Evolutionary conservation across 23 tunicate species (phyloP), one percentile per base, ranked within the genome.

Genomic region (Pegea sp.): DNA sequence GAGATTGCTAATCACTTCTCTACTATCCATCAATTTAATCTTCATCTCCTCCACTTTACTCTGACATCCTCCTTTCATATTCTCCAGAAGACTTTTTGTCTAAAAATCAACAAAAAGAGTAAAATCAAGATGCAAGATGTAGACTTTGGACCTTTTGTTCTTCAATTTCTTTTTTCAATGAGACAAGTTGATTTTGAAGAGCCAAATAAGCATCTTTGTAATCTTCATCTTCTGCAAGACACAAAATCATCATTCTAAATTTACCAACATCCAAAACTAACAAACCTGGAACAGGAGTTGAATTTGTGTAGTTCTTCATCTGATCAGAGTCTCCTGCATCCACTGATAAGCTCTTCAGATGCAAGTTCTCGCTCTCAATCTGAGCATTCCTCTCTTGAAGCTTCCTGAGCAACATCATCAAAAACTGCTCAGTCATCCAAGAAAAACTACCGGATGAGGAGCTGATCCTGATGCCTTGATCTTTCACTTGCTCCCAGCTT

Each of bases 121-220:
- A n/a, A n/a, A n/a, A n/a, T n/a, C n/a, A n/a, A n/a, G n/a, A n/a
- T n/a, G n/a, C n/a, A n/a, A n/a, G n/a, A n/a, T n/a, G n/a, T n/a
- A n/a, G 46, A 8, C 11, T 8, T 8, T 38, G 11, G 16, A 78
- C 93, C 72, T 84, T 84, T 42, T 84, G 69, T 56, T 66, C 48
- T 48, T 84, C 95, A 42, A 73, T 64, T 30, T 84, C 95, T 30
- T 84, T 84, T 63, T 68, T 67, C 7, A 84, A 20, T 26, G 68
- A 71, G 5, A 64, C 32, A 1, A 84, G 49, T 30, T 74, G 70
- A 22, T 84, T 70, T 44, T 84, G 81, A 0, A 72, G 53, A 54
- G 68, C 84, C 6, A 84, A 59, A 57, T 84, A 84, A 30, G 69
- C 54, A 31, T 67, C 58, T 51, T 77, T 71, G 48, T 84, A 84